A percentile compares a stretch with the other conserved stretches of the same genome.
Evolutionary conservation across 2,113 vertebrate genomes (phyloP).

Genomic region (Sebastes fasciatus): DNA sequence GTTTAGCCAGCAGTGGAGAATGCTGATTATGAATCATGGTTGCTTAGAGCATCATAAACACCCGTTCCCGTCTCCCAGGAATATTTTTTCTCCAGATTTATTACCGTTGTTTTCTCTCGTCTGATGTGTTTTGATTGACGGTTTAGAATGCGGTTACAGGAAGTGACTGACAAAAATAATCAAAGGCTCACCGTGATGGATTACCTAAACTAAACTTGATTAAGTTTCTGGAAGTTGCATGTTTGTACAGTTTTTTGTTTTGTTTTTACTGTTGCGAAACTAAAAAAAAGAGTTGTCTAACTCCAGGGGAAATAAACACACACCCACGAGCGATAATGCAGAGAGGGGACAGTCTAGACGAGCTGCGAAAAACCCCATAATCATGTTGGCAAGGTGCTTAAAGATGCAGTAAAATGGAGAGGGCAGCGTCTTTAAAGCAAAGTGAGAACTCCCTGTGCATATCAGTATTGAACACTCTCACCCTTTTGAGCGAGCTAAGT

Average conservation of each 20-base stretch:
- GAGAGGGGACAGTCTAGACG: slow-evolving; percentile 22
- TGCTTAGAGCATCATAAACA: slow-evolving; percentile 14
- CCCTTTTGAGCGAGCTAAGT: slow-evolving; percentile 30
- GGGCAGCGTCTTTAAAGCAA: slow-evolving; percentile 27
- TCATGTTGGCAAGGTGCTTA: slow-evolving; percentile 18
- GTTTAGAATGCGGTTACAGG: background rate
- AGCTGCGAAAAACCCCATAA: slow-evolving; percentile 39
- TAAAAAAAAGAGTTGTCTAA: slow-evolving; percentile 7
- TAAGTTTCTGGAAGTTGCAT: background rate
- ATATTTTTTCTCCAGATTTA: slow-evolving; percentile 27
- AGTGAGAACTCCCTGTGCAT: slow-evolving; percentile 11
- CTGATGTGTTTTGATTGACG: slow-evolving; percentile 47
- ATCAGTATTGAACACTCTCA: slow-evolving; percentile 1
- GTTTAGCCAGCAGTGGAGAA: slow-evolving; percentile 22
- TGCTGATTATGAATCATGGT: slow-evolving; percentile 49
- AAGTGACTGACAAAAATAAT: slow-evolving; percentile 34
- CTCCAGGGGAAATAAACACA: slow-evolving; percentile 12
- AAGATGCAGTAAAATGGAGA: slow-evolving; percentile 16
- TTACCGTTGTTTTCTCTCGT: slow-evolving; percentile 19
- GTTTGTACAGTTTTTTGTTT: no score
- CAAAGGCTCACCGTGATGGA: slow-evolving; percentile 32
- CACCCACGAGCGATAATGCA: slow-evolving; percentile 13
- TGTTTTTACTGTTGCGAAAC: slow-evolving; percentile 13
- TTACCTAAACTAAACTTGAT: slow-evolving; percentile 20
- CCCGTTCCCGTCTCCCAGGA: background rate